Evolutionary conservation across 2,113 vertebrate genomes (phyloP), one percentile per base, ranked within the genome.

Genomic region (Monarcha castaneiventris): DNA sequence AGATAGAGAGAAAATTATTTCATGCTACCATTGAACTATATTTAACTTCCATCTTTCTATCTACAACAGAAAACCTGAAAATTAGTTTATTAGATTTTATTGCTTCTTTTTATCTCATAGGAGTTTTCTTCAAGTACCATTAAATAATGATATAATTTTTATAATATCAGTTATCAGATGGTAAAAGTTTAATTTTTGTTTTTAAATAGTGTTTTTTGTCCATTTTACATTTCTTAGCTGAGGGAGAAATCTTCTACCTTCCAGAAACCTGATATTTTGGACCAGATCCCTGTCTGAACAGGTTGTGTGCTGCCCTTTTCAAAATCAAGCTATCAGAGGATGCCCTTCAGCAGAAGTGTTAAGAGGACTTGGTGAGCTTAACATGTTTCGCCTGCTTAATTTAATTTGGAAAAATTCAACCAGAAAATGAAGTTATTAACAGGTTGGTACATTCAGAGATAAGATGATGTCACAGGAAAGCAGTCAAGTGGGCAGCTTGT

Each of bases 371-470:
- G 95, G 97, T 97, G 96, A 98, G 98, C 97, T 97, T 98, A 79
- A 96, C 98, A 95, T 97, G 96, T 98, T 98, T 97, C 78, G 95
- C 95, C 64, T 94, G 97, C 96, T 98, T 98, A 97, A 98, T 98
- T 98, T 97, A 98, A 98, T 98, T 98, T 98, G 96, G 97, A 98
- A 97, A 98, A 97, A 97, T 98, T 98, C 97, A 97, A 98, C 97
- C 98, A 97, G 98, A 98, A 98, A 98, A 98, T 98, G 97, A 97
- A 98, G 98, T 98, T 97, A 98, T 98, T 98, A 98, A 97, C 98
- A 97, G 96, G 97, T 98, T 97, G 97, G 81, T 96, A 95, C 94
- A 68, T 90, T 90, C 85, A 96, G 91, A 94, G 94, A 97, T 96
- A 95, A 96, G 97, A 97, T 93, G 95, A 97, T 92, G 98, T 97